Base-by-base conservation (phyloP, 2,797 vertebrate genomes). In the Catostomus latipinnis region DNA sequence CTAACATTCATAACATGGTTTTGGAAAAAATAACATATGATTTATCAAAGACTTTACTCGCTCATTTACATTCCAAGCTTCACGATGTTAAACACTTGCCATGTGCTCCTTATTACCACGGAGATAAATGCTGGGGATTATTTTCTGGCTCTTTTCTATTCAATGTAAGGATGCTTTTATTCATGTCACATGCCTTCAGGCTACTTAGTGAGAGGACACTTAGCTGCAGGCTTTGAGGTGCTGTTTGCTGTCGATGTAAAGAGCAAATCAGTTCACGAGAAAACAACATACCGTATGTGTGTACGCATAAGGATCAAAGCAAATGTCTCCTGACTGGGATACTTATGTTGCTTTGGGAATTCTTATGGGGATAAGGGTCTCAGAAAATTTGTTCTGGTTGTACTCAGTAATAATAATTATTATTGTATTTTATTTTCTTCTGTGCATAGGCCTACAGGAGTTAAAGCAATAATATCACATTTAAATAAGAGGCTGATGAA, bases 11-110 rank as follows among this genome's bases (percentile, higher is more conserved):
- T 34, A 34, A 1, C 34, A 34, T 34, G 34, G 34, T 34, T 34
- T 34, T 3, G 34, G 34, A 34, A 34, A 34, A 34, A 34, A 43
- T 8, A 11, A 49, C 18, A 0, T 1, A 14, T 1, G 5, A 0
- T 34, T 34, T 3, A 34, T 34, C 22, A 54, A 10, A 67, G 43
- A 71, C 14, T 10, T 50, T 45, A 62, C 7, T 2, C 60, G n/a
- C 13, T 48, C 56, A 53, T 68, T 73, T 74, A 65, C 34, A 54
- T 68, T 82, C 45, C 68, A 67, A 48, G 18, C 56, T 58, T 82
- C 6, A 78, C 56, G 11, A 12, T 71, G 67, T 65, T 71, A 78
- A 83, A 82, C 45, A 72, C 67, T 61, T 45, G 10, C 76, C 72
- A 62, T 67, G 62, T 45, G 76, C 43, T 54, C 46, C 45, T 63